Evolutionary conservation across 2,113 vertebrate species (phyloP).

Genomic region (Xiphophorus couchianus): DNA sequence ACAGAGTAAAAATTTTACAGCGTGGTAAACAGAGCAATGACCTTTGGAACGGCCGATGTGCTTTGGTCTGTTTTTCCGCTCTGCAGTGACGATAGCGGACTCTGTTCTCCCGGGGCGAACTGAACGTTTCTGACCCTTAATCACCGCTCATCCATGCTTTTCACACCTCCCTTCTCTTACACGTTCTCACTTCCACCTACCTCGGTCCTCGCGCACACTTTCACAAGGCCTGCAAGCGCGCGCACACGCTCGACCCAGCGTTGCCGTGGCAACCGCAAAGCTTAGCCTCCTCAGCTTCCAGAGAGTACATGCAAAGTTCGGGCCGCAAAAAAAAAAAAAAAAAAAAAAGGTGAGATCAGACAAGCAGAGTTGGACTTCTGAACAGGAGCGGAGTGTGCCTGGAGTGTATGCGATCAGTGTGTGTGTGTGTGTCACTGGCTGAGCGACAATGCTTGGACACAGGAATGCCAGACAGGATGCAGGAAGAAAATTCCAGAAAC

Average conservation of each 20-base stretch:
- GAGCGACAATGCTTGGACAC: conserved; percentile 37
- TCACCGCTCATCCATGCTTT: conserved; percentile 42
- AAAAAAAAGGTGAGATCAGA: not conserved
- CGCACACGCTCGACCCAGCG: not conserved
- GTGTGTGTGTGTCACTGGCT: conserved; percentile 23
- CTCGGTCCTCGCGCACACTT: conserved; percentile 42
- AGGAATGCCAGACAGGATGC: conserved; percentile 75
- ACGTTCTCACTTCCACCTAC: conserved; percentile 59
- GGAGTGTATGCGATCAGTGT: conserved; percentile 15
- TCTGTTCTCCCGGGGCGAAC: conserved; percentile 10
- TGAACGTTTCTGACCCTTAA: conserved; percentile 39
- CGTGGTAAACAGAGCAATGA: conserved; percentile 48
- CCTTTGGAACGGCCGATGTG: conserved; percentile 58
- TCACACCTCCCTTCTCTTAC: conserved; percentile 44
- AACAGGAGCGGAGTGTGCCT: conserved; percentile 10
- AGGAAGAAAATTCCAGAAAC: conserved; percentile 63
- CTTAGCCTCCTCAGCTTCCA: conserved; percentile 39
- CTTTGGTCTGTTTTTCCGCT: conserved; percentile 44
- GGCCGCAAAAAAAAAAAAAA: not conserved
- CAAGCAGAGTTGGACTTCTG: not conserved
- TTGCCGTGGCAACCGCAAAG: conserved; percentile 52
- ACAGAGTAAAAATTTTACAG: conserved; percentile 40
- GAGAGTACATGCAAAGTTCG: conserved; percentile 32
- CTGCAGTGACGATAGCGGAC: conserved; percentile 18
- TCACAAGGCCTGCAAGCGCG: not conserved